Percentiles rank a stretch among this genome's conserved stretches.
Evolutionary conservation across 2,797 vertebrate species (phyloP).

Genomic region (Bucorvus abyssinicus): DNA sequence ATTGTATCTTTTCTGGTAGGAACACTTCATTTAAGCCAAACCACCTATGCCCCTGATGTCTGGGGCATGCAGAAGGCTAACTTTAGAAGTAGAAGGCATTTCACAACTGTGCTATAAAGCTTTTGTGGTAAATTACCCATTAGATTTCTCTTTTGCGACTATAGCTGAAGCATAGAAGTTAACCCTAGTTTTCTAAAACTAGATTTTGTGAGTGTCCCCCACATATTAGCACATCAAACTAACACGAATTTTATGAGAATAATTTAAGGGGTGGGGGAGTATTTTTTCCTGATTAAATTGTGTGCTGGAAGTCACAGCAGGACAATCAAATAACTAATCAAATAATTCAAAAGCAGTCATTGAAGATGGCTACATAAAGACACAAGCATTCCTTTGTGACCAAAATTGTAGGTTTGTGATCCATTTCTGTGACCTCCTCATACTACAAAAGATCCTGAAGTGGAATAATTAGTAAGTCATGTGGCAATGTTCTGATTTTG

Average conservation of each 20-base stretch:
- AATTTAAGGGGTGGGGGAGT: neutral
- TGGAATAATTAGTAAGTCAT: neutral
- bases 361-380: neutral
- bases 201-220: neutral
- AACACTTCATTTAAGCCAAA: neutral
- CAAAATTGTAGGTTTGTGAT: neutral
- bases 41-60: neutral
- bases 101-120: neutral
- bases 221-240: neutral
- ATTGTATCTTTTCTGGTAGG: neutral
- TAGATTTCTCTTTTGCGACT: neutral
- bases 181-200: neutral
- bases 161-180: neutral
- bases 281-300: conserved; percentile 6
- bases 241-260: neutral
- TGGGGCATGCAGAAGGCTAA: neutral
- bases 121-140: neutral
- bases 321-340: too few relatives aligned
- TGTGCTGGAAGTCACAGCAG: too few relatives aligned
- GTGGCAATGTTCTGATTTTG: neutral
- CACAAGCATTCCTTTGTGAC: neutral
- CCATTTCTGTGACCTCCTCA: neutral
- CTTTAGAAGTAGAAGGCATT: neutral
- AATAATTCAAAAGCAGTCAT: neutral
- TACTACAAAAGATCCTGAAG: neutral